Conservation (phyloP, 2,797 vertebrate genomes). For the Merluccius polli region DNA sequence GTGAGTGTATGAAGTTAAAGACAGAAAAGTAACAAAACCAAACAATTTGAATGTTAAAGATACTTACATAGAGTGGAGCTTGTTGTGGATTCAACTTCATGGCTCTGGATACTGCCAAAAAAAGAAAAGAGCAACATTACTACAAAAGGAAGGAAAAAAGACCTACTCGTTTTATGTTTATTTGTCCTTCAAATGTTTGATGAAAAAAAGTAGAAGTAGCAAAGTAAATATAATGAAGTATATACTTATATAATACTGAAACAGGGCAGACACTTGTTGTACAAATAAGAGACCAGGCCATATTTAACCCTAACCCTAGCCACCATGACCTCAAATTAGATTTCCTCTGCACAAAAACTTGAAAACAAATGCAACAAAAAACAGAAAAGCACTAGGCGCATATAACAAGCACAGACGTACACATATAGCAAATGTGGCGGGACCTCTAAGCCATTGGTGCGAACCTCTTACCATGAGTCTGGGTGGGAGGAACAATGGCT, state of each 20-base stretch:
- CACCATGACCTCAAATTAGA: slow-evolving; percentile 1
- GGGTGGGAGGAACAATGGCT: not conserved
- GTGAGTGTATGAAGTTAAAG: not conserved
- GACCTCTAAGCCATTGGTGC: not conserved
- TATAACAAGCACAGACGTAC: not conserved
- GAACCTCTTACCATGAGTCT: not conserved
- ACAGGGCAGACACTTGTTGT: not conserved
- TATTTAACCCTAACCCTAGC: not conserved
- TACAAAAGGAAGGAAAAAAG: not conserved
- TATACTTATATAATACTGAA: not conserved
- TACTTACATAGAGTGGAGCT: slow-evolving; percentile 92
- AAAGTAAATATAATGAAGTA: not conserved
- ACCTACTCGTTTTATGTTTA: not conserved
- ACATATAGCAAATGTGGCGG: not conserved
- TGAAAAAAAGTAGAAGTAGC: not conserved
- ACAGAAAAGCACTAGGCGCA: not conserved
- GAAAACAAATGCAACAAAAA: not conserved
- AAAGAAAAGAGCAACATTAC: slow-evolving; percentile 13
- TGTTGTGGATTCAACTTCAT: slow-evolving; percentile 94
- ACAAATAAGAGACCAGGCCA: not conserved
- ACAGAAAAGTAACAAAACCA: not conserved
- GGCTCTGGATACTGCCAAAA: slow-evolving; percentile 75
- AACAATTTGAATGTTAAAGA: not conserved
- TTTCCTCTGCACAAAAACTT: not conserved
- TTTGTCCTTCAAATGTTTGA: not conserved